Base-by-base conservation (phyloP, 2,797 vertebrate species). In the Allobates femoralis region DNA sequence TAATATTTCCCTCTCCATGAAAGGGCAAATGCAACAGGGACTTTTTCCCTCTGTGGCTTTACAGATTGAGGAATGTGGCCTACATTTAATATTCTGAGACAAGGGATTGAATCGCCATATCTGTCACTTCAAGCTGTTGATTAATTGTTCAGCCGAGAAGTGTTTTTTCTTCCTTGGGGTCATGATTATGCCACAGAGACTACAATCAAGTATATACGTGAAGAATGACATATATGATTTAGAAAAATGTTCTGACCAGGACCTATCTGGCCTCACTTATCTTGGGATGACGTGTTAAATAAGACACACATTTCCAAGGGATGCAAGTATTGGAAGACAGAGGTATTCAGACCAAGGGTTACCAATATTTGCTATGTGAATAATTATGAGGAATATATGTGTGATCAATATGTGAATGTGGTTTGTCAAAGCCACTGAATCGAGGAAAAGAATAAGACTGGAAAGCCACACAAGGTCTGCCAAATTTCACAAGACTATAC, bases 1-100 rank as follows among this genome's bases (percentile, higher is more conserved):
- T 99, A 99, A 99, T 99, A 99, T 98, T 98, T 96, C 96, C 95
- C 95, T 97, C 96, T 96, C 97, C 96, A 96, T 96, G 96, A 97
- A 99, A 98, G 97, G 98, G 97, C 97, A 98, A 96, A 95, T 97
- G 95, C 95, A 94, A 96, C 96, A 93, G 95, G 95, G 95, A 94
- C 93, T 94, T 94, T 94, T 95, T 94, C 91, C 92, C 93, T 96
- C 92, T 94, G 95, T 95, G 94, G 91, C 95, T 95, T 92, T 94
- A 90, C 90, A 94, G 91, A 91, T 90, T 90, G 93, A 95, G 94
- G 94, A 98, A 97, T 96, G 96, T 96, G 96, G 95, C 96, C 96
- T 96, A 96, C 93, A 96, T 95, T 95, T 95, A 95, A 96, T 95
- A 96, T 88, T 94, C 94, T 93, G 91, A 91, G 92, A 93, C 91